Percentiles rank a stretch among this genome's conserved stretches.
These are phyloP conservation scores for Drosophila phalerata DNA, from an alignment of 2,888 invertebrate genomes.

Conservation along the genomic window DNA sequence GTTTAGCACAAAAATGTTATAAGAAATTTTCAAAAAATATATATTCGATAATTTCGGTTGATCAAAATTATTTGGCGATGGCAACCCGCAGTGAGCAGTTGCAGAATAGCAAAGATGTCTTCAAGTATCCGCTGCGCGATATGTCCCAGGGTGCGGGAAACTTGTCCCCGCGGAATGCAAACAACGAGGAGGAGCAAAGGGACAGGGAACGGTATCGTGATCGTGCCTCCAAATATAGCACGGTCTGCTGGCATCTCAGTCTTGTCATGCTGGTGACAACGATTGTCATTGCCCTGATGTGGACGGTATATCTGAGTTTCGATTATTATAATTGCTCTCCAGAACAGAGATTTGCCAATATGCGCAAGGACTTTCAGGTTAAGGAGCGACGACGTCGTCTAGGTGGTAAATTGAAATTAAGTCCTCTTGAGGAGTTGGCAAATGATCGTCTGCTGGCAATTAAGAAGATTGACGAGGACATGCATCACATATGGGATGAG, in stretches of 20 bases:
- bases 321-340: constrained; percentile 33
- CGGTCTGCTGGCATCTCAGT: constrained; percentile 48
- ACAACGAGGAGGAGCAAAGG: not conserved
- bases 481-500: constrained; percentile 69
- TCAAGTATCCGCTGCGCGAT: constrained; percentile 17
- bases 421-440: constrained; percentile 73
- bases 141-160: not conserved
- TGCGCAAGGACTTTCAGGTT: constrained; percentile 6
- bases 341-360: constrained; percentile 26
- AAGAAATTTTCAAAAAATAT: constrained; percentile 4
- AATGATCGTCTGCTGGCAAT: constrained; percentile 87
- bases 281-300: constrained; percentile 36
- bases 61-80: constrained; percentile 40
- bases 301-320: constrained; percentile 24
- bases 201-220: not conserved
- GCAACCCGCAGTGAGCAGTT: constrained; percentile 16
- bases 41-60: constrained; percentile 5
- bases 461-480: constrained; percentile 86
- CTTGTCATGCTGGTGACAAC: constrained; percentile 45
- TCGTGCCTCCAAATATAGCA: constrained; percentile 20
- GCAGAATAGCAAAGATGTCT: constrained; percentile 1
- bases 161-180: not conserved
- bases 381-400: constrained; percentile 43
- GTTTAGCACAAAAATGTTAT: constrained; percentile 4
- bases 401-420: constrained; percentile 82